Evolutionary conservation across 1,140 invertebrate genomes (phyloP), one percentile per base, ranked within the genome.

Genomic region (Drosophila insularis): DNA sequence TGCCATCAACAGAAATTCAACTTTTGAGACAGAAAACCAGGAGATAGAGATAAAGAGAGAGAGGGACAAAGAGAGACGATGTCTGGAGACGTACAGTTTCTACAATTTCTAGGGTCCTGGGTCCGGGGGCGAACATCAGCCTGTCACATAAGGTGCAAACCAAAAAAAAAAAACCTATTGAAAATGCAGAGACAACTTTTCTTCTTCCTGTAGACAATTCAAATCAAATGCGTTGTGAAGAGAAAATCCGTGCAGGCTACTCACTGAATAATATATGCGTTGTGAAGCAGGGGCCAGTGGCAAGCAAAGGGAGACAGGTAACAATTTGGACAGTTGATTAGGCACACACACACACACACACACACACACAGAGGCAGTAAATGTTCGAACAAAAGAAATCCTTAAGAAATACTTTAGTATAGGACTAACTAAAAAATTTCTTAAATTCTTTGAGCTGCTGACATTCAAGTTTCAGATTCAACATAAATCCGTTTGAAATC

Each of bases 111-210:
- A 43, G 8, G 43, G 43, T 19, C 14, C 17, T 6, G 43, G 17
- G 10, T 50, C 17, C 8, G 43, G 43, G 19, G 35, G 11, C 63
- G 61, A 72, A 59, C 65, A 62, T 46, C n/a, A 40, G n/a, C 40
- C 80, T 82, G 80, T 82, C 80, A 78, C 75, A 78, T 62, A 71
- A 82, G 80, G 80, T 82, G 79, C 79, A 77, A 80, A 77, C 75
- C 2, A 63, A 40, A 65, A 68, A 78, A 69, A 37, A 40, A 32
- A 43, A 58, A 65, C 54, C 60, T 54, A 65, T 55, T 43, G 43
- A 59, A 79, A 68, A 63, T 71, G 67, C 54, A 53, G 65, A 53
- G 62, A 71, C 32, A 71, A 63, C 63, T 71, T 78, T 58, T 58
- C 7, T 17, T 50, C 43, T 50, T 50, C 43, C 68, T 64, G 71